Evolutionary conservation across 2,113 vertebrate species (phyloP).

Genomic region (Pao palembangensis): DNA sequence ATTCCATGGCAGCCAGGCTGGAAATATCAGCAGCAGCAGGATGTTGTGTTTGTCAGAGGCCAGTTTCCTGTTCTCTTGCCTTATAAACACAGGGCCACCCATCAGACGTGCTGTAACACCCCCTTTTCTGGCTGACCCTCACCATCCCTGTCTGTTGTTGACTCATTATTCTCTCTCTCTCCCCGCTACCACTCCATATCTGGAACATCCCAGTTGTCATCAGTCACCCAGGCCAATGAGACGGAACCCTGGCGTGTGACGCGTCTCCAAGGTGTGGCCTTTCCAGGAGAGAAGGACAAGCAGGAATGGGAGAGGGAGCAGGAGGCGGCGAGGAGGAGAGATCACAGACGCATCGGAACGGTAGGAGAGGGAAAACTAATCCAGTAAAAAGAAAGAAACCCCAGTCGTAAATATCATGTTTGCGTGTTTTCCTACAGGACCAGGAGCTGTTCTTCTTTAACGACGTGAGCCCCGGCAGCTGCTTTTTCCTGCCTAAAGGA

Average conservation of each 20-base stretch:
- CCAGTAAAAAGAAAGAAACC: neutral
- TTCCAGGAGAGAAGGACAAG: slow-evolving; percentile 72
- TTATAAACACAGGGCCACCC: slow-evolving; percentile 43
- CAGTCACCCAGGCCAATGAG: slow-evolving; percentile 72
- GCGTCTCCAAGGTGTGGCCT: slow-evolving; percentile 80
- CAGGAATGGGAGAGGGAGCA: slow-evolving; percentile 77
- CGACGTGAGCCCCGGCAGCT: slow-evolving; percentile 89
- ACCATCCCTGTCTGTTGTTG: slow-evolving; percentile 17
- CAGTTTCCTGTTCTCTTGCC: slow-evolving; percentile 46
- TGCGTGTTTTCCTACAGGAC: slow-evolving; percentile 45
- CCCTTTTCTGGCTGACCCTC: slow-evolving; percentile 9
- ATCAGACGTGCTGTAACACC: slow-evolving; percentile 22
- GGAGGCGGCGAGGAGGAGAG: slow-evolving; percentile 76
- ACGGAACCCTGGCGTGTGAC: slow-evolving; percentile 59
- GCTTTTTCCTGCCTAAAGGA: slow-evolving; percentile 92
- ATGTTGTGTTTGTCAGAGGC: slow-evolving; percentile 62
- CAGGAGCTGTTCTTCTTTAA: slow-evolving; percentile 93
- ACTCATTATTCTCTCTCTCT: slow-evolving; percentile 20
- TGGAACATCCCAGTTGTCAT: slow-evolving; percentile 61
- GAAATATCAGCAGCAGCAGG: slow-evolving; percentile 56
- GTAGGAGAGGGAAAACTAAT: slow-evolving; percentile 56
- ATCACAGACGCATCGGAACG: slow-evolving; percentile 87
- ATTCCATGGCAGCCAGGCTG: slow-evolving; percentile 40
- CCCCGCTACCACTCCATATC: neutral
- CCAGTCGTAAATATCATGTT: neutral